phyloP scores from a whole-genome alignment of 2,113 vertebrate species.

The Aldabrachelys gigantea region DNA sequence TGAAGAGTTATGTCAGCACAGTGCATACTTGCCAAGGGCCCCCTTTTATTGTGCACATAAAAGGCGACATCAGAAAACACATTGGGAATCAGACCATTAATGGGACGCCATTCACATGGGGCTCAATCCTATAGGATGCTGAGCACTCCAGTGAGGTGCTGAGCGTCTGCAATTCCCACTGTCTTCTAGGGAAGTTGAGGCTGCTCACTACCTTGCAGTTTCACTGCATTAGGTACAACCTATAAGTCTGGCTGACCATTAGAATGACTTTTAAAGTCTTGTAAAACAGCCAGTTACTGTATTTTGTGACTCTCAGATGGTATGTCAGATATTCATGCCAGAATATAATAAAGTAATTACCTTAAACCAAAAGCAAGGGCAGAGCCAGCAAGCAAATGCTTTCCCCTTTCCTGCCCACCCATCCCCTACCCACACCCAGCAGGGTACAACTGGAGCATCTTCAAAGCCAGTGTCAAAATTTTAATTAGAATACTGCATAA shows the following conservation, averaged over 20 bases:
- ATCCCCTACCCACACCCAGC: background rate
- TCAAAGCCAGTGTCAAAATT: background rate
- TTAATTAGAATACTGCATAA: background rate
- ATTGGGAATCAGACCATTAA: background rate
- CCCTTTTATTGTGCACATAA: background rate
- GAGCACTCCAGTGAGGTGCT: background rate
- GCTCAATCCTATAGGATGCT: background rate
- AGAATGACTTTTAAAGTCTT: background rate
- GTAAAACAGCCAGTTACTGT: background rate
- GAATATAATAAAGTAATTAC: background rate
- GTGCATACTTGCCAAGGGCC: background rate
- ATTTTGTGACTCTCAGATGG: background rate
- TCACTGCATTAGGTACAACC: background rate
- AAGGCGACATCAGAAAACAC: background rate
- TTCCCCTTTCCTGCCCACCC: background rate
- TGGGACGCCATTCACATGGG: background rate
- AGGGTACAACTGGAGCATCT: background rate
- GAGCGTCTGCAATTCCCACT: background rate
- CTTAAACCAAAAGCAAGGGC: background rate
- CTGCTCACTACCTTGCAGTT: background rate
- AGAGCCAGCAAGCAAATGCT: background rate
- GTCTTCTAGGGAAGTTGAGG: background rate
- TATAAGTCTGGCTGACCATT: background rate
- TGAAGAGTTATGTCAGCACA: background rate
- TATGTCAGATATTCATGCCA: background rate